Percentiles rank a stretch among this genome's conserved stretches.
These are phyloP conservation scores for Squalus acanthias DNA, from an alignment of 2,797 vertebrate species.

Conservation along the genomic window DNA sequence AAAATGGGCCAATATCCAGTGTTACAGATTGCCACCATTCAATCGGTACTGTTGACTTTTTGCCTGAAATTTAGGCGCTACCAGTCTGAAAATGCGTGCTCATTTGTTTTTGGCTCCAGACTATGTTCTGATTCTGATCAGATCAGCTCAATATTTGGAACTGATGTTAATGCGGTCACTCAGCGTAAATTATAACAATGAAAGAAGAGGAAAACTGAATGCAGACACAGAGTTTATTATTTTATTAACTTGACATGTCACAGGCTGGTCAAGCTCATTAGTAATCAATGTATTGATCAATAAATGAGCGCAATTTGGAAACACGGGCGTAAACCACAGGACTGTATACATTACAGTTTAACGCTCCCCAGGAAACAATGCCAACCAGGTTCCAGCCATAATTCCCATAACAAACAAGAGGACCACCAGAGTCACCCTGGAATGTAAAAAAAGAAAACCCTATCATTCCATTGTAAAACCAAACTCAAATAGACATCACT, in stretches of 20 bases:
- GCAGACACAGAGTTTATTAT: background rate
- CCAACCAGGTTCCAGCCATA: background rate
- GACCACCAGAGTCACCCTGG: background rate
- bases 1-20: background rate
- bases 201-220: background rate
- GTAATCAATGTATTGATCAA: constrained; percentile 3
- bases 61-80: background rate
- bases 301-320: constrained; percentile 10
- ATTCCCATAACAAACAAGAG: constrained; percentile 11
- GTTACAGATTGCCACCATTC: background rate
- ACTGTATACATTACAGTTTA: background rate
- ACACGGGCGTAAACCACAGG: background rate
- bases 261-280: background rate
- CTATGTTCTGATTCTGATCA: background rate
- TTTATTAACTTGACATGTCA: background rate
- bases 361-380: background rate
- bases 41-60: background rate
- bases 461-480: background rate
- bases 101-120: background rate
- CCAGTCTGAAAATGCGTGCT: background rate
- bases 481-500: background rate
- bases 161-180: background rate
- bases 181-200: background rate
- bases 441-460: background rate
- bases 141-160: background rate